Evolutionary conservation across 92 coral and sea anemone species (phyloP), one percentile per base, ranked within the genome.

Genomic region (Epizoanthus illoricatus): DNA sequence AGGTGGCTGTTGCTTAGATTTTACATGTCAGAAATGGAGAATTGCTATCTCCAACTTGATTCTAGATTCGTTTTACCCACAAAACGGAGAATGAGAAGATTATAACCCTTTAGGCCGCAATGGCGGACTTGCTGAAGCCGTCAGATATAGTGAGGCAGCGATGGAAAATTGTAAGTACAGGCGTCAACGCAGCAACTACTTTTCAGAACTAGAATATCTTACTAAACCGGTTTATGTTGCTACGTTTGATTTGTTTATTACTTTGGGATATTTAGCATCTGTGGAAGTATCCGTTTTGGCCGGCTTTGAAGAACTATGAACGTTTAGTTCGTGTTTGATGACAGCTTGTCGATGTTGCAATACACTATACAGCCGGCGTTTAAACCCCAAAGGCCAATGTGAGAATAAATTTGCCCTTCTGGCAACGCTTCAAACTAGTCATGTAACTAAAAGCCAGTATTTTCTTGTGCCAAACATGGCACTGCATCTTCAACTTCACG

Each of bases 71-170:
- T 61, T 76, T 59, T 76, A 23, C 71, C 45, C 69, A 57, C 65
- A 39, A 76, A 21, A 76, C 42, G 58, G 23, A 85, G 87, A 74
- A 85, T 88, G 89, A 52, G 80, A 74, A 75, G 66, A 71, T 73
- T 73, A 84, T 85, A 80, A 74, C 76, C 64, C 86, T 73, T 21
- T 13, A 69, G 66, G 76, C 83, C 89, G 86, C 75, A 83, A 96
- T 96, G 99, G 93, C 97, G 92, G 99, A 96, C 90, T 94, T 96
- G 91, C 99, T 96, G 39, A 86, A 88, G 88, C 87, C 92, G 85
- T 95, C 97, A 63, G 99, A 97, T 84, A 86, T 97, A 62, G 97
- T 97, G 81, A 97, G 97, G 74, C 99, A 97, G 65, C 90, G 99
- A 91, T 97, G 99, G 99, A 97, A 97, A 90, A 92, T 97, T 85